Conservation (phyloP, 1,140 invertebrate genomes). For the Drosophila hydei region DNA sequence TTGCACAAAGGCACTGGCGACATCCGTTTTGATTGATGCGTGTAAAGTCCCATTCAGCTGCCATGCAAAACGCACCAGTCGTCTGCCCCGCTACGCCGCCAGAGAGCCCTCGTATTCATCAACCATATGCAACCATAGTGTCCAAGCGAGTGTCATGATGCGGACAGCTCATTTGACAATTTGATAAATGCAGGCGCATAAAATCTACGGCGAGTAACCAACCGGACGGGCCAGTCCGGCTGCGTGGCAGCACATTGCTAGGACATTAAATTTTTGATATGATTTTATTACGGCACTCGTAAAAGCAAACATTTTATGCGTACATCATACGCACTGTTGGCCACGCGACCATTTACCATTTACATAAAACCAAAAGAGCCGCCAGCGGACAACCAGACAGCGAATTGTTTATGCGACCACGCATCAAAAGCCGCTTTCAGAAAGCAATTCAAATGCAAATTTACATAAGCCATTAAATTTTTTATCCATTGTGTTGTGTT, state of each 20-base stretch:
- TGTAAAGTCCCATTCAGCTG: slow-evolving; percentile 10
- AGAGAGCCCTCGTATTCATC: not conserved
- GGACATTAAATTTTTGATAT: slow-evolving; percentile 76
- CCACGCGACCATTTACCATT: slow-evolving; percentile 52
- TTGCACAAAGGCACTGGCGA: slow-evolving; percentile 47
- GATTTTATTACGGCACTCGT: slow-evolving; percentile 76
- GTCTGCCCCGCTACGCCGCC: not conserved
- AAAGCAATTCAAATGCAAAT: slow-evolving; percentile 62
- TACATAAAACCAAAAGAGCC: slow-evolving; percentile 39
- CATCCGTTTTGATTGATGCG: slow-evolving; percentile 49
- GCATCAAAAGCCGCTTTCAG: slow-evolving; percentile 67
- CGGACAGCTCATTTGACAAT: slow-evolving; percentile 78
- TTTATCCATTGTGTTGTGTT: slow-evolving; percentile 44
- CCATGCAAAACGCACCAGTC: slow-evolving; percentile 37
- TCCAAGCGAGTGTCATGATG: slow-evolving; percentile 36
- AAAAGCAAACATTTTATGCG: slow-evolving; percentile 68
- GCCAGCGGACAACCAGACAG: slow-evolving; percentile 44
- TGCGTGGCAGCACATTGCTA: not conserved
- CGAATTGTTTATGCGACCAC: slow-evolving; percentile 68
- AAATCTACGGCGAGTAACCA: slow-evolving; percentile 28
- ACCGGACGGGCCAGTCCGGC: slow-evolving; percentile 5
- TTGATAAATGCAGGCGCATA: slow-evolving; percentile 72
- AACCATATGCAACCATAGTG: not conserved
- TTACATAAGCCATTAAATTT: slow-evolving; percentile 73
- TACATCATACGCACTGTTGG: slow-evolving; percentile 74